Conservation (phyloP, 2,797 vertebrate species). For the Euthynnus affinis region DNA sequence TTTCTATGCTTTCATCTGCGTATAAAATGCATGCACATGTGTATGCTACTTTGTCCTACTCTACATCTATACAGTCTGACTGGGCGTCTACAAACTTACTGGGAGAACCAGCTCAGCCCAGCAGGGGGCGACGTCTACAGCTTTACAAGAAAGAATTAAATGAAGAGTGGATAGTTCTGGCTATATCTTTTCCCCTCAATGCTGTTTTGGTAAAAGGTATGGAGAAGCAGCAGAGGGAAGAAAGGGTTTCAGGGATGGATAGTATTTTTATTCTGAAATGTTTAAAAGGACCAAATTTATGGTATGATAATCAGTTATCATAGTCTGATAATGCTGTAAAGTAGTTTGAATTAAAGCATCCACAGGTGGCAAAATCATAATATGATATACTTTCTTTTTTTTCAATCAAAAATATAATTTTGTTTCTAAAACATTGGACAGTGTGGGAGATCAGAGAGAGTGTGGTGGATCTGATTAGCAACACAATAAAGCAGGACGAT, state of each 20-base stretch:
- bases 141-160: constrained; percentile 3
- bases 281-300: not conserved
- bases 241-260: not conserved
- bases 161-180: constrained; percentile 8
- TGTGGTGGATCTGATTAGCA: constrained; percentile 2
- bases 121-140: constrained; percentile 61
- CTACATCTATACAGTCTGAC: constrained; percentile 11
- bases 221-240: not conserved
- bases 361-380: not conserved
- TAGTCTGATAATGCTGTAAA: not conserved
- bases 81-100: constrained; percentile 15
- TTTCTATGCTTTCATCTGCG: constrained; percentile 1
- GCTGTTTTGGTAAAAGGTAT: not conserved
- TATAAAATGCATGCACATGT: not conserved
- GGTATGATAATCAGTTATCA: too few relatives aligned
- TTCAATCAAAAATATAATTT: not conserved
- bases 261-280: constrained; percentile 5
- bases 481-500: not conserved
- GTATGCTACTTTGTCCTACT: constrained; percentile 18
- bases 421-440: not conserved
- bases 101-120: constrained; percentile 47
- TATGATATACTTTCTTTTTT: not conserved
- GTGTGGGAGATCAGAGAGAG: too few relatives aligned
- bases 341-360: constrained; percentile 5
- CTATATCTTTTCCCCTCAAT: constrained; percentile 1